Evolutionary conservation across 2,888 invertebrate species (phyloP).

Genomic region (Azorinus chamasolen): DNA sequence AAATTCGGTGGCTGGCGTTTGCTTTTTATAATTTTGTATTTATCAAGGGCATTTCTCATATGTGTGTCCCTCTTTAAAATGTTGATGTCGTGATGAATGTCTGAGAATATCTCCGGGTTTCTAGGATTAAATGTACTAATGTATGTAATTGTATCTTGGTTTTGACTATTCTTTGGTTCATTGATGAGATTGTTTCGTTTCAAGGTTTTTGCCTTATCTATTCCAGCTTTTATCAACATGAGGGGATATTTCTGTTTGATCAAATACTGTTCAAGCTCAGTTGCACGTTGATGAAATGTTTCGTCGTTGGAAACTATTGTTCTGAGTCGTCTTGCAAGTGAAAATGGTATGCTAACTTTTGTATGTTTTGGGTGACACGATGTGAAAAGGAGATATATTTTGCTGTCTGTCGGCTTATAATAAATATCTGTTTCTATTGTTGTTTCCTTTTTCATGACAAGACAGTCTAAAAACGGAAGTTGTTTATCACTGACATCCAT

Average conservation of each 20-base stretch:
- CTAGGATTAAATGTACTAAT: background rate
- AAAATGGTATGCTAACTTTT: slow-evolving; percentile 12
- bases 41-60: background rate
- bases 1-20: slow-evolving; percentile 9
- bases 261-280: too few species aligned
- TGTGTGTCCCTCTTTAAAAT: background rate
- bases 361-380: slow-evolving; percentile 11
- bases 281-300: too few species aligned
- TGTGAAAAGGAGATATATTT: too few species aligned
- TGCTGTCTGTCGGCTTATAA: background rate
- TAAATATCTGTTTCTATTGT: slow-evolving; percentile 1
- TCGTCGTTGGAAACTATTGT: slow-evolving; percentile 2
- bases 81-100: background rate
- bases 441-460: too few species aligned
- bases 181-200: too few species aligned
- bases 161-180: too few species aligned
- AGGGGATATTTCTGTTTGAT: slow-evolving; percentile 5
- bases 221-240: background rate
- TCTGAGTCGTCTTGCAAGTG: slow-evolving; percentile 10
- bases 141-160: too few species aligned
- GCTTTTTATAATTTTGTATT: slow-evolving; percentile 3
- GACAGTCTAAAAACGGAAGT: slow-evolving; percentile 8
- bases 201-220: too few species aligned
- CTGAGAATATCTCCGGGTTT: background rate
- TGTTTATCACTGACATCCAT: background rate